phyloP scores from a whole-genome alignment of 35 echinoderm and acorn worm species.

The Stichopus chloronotus region DNA sequence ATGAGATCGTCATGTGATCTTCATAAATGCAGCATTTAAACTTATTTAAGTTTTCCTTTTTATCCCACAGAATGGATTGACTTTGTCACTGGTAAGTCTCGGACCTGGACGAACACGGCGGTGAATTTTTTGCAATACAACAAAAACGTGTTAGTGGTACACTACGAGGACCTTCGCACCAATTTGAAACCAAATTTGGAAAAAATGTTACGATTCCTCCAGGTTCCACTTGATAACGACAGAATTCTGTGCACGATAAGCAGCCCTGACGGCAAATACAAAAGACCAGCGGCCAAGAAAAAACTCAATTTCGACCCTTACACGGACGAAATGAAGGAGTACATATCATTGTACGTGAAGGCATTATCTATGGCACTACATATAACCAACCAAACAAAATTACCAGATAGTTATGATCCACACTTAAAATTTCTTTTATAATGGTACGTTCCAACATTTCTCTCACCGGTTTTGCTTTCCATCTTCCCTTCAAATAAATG shows the following conservation, averaged over 20 bases:
- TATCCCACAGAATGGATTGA: conserved; percentile 88
- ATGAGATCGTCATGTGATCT: too few relatives aligned
- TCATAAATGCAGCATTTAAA: too few relatives aligned
- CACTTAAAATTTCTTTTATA: conserved; percentile 64
- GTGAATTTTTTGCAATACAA: conserved; percentile 87
- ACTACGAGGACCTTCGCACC: conserved; percentile 88
- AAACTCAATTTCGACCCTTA: conserved; percentile 86
- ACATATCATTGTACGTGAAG: conserved; percentile 80
- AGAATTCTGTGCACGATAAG: conserved; percentile 80
- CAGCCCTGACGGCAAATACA: conserved; percentile 89
- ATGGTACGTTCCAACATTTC: neutral
- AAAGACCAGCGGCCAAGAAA: conserved; percentile 67
- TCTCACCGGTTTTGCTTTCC: neutral
- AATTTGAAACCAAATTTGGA: conserved; percentile 66
- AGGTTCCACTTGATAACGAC: conserved; percentile 63
- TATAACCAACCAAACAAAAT: conserved; percentile 69
- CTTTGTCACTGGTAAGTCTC: conserved; percentile 94
- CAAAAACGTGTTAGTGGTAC: conserved; percentile 81
- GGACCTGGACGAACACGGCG: conserved; percentile 96
- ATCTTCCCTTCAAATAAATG: neutral
- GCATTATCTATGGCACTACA: conserved; percentile 90
- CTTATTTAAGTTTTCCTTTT: conserved; percentile 44
- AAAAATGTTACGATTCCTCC: conserved; percentile 74
- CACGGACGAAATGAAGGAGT: conserved; percentile 95
- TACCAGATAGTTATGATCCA: conserved; percentile 81